A percentile compares a stretch with the other conserved stretches of the same genome.
Evolutionary conservation across 2,113 vertebrate genomes (phyloP).

Genomic region (Prunella himalayana): DNA sequence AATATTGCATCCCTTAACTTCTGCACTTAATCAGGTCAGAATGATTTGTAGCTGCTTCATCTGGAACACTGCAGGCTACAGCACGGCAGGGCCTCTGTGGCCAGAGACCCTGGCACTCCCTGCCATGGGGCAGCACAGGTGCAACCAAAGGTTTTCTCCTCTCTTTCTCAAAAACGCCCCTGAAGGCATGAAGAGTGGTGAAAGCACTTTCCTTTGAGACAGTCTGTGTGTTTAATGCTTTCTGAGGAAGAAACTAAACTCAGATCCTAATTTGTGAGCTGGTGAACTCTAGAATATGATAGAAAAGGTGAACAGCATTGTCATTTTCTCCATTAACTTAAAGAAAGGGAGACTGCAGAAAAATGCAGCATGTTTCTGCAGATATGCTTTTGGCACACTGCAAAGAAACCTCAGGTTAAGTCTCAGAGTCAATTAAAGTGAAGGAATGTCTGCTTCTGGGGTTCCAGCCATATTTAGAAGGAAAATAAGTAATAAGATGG

Average conservation of each 20-base stretch:
- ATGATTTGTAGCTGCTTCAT: neutral
- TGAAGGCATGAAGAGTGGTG: neutral
- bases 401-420: neutral
- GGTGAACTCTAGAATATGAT: neutral
- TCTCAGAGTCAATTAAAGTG: neutral
- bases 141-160: neutral
- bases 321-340: neutral
- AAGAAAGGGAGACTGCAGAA: neutral
- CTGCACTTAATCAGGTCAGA: neutral
- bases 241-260: neutral
- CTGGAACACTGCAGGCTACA: neutral
- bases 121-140: accelerated
- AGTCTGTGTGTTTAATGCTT: neutral
- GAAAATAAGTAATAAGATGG: neutral
- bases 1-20: neutral
- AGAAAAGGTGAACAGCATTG: neutral
- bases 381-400: neutral
- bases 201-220: neutral
- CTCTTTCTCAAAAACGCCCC: neutral
- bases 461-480: neutral
- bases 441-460: neutral
- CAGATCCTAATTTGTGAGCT: neutral
- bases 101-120: neutral
- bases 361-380: neutral
- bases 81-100: accelerated